phyloP scores from a whole-genome alignment of 1,140 invertebrate species.

The Meloidogyne floridensis region DNA sequence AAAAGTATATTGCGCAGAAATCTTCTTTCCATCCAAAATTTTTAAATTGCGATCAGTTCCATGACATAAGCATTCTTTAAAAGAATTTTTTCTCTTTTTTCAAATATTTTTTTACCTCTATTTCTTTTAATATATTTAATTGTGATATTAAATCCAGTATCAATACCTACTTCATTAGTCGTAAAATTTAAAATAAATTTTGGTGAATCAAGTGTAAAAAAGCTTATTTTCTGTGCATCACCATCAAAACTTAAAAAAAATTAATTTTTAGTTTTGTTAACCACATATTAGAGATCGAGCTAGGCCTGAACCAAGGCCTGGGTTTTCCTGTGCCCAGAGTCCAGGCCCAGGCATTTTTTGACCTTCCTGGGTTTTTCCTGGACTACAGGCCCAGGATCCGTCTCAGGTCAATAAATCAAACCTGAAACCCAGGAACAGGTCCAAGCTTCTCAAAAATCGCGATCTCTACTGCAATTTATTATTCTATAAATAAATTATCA shows the following conservation, averaged over 20 bases:
- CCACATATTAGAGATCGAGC: no score
- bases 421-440: no score
- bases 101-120: slow-evolving; percentile 20
- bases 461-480: no score
- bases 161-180: slow-evolving; percentile 38
- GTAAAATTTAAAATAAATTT: slow-evolving; percentile 34
- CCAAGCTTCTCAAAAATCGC: no score
- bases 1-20: slow-evolving; percentile 19
- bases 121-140: slow-evolving; percentile 32
- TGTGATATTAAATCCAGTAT: slow-evolving; percentile 41
- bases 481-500: no score
- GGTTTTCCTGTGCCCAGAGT: no score
- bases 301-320: no score
- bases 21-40: not conserved
- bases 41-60: not conserved
- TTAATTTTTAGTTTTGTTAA: not conserved
- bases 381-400: no score
- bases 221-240: slow-evolving; percentile 30
- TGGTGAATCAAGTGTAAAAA: slow-evolving; percentile 40
- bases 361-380: no score
- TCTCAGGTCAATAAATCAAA: no score
- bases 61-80: slow-evolving; percentile 14
- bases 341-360: no score
- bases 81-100: no score
- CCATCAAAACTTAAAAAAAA: slow-evolving; percentile 34